A percentile compares a stretch with the other conserved stretches of the same genome.
phyloP scores from a whole-genome alignment of 2,797 vertebrate species.

The Ptychobarbus kaznakovi region DNA sequence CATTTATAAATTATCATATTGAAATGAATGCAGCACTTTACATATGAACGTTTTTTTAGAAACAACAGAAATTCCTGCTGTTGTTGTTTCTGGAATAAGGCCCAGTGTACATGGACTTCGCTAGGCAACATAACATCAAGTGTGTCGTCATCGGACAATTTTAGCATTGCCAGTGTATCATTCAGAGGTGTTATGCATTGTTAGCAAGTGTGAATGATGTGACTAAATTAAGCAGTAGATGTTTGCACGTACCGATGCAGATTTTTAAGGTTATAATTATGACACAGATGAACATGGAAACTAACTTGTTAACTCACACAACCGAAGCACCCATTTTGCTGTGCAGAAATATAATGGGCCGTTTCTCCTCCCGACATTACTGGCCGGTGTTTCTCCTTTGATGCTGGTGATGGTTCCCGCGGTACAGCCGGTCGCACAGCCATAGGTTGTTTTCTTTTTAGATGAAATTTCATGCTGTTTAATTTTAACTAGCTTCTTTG shows the following conservation, averaged over 20 bases:
- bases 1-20: background rate
- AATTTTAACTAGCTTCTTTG: constrained; percentile 62
- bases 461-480: constrained; percentile 65
- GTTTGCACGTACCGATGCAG: constrained; percentile 2
- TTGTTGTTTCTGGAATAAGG: background rate
- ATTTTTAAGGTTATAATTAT: constrained; percentile 28
- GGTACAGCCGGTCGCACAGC: constrained; percentile 27
- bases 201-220: constrained; percentile 34
- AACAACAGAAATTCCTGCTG: background rate
- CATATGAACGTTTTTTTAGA: background rate
- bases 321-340: background rate
- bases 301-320: background rate
- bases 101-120: background rate
- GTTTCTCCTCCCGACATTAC: constrained; percentile 17
- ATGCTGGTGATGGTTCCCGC: constrained; percentile 25
- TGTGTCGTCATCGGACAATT: constrained; percentile 23
- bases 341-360: background rate
- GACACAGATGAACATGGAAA: constrained; percentile 1
- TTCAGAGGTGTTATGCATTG: constrained; percentile 18
- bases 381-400: constrained; percentile 12
- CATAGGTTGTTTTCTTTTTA: constrained; percentile 60
- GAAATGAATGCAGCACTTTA: background rate
- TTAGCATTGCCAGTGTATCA: constrained; percentile 41
- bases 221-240: constrained; percentile 30
- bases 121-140: constrained; percentile 23